These are phyloP conservation scores for Serranus cabrilla DNA, from an alignment of 2,797 vertebrate genomes.

Conservation along the genomic window DNA sequence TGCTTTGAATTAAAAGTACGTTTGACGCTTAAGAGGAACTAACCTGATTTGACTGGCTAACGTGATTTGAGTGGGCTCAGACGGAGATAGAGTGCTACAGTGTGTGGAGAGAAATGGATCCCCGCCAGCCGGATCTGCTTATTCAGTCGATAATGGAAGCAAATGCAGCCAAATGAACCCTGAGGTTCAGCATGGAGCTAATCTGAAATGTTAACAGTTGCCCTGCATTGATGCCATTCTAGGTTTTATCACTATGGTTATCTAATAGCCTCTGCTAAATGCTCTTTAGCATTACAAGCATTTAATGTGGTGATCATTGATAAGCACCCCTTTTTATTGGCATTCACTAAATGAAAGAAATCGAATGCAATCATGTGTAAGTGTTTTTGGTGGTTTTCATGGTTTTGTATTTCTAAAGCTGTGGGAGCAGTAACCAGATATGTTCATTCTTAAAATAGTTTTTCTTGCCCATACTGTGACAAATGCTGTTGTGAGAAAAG, in stretches of 20 bases:
- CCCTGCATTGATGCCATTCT: conserved; percentile 53
- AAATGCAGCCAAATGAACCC: conserved; percentile 72
- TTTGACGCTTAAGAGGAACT: conserved; percentile 78
- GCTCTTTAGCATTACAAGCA: conserved; percentile 47
- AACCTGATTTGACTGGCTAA: conserved; percentile 83
- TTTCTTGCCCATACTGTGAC: conserved; percentile 17
- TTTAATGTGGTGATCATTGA: conserved; percentile 45
- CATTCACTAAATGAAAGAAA: conserved; percentile 25
- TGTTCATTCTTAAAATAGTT: conserved; percentile 23
- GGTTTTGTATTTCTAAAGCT: conserved; percentile 28
- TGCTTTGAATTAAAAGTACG: conserved; percentile 83
- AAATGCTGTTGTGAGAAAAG: conserved; percentile 58
- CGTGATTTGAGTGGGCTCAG: conserved; percentile 77
- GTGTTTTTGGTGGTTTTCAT: conserved; percentile 22
- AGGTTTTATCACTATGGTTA: conserved; percentile 65
- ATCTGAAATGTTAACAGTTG: conserved; percentile 75
- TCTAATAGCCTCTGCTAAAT: conserved; percentile 59
- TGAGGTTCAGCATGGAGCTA: conserved; percentile 65
- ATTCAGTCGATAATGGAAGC: conserved; percentile 73
- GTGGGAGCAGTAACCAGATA: neutral
- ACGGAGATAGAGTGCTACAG: conserved; percentile 58
- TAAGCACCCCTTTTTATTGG: conserved; percentile 22
- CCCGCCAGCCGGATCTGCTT: conserved; percentile 70
- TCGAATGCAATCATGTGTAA: conserved; percentile 12
- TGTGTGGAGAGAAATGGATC: conserved; percentile 67